Conservation (phyloP, 2,888 invertebrate species). For the Ellobium chinense region DNA sequence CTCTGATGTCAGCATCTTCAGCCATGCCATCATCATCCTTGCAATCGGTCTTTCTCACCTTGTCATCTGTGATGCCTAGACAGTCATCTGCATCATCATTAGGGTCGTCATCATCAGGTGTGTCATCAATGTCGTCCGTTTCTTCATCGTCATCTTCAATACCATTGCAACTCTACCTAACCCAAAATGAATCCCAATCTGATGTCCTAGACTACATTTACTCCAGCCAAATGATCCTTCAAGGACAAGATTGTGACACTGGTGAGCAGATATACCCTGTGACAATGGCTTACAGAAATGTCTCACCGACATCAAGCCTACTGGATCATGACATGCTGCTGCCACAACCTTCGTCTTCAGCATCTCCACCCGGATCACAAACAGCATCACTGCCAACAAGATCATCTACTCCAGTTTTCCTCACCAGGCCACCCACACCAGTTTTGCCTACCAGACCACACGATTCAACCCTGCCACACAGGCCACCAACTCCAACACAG, state of each 20-base stretch:
- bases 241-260: conserved; percentile 26
- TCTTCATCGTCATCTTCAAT: conserved; percentile 1
- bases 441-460: background rate
- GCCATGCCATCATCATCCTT: background rate
- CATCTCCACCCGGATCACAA: background rate
- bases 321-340: no score
- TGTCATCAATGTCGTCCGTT: conserved; percentile 3
- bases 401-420: background rate
- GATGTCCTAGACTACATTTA: conserved; percentile 13
- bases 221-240: conserved; percentile 40
- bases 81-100: conserved; percentile 36
- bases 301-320: background rate
- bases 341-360: background rate
- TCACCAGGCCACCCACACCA: background rate
- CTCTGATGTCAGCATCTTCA: background rate
- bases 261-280: background rate
- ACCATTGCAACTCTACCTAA: background rate
- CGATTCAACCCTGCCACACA: background rate
- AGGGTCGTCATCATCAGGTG: conserved; percentile 26
- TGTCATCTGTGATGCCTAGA: conserved; percentile 21
- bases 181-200: background rate
- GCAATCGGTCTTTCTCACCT: background rate
- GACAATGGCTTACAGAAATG: conserved; percentile 23
- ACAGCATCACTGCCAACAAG: background rate
- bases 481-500: conserved; percentile 6